Conservation (phyloP, 37 sponge, comb jelly and placozoan genomes). For the Halisarca cf. caerulea region DNA sequence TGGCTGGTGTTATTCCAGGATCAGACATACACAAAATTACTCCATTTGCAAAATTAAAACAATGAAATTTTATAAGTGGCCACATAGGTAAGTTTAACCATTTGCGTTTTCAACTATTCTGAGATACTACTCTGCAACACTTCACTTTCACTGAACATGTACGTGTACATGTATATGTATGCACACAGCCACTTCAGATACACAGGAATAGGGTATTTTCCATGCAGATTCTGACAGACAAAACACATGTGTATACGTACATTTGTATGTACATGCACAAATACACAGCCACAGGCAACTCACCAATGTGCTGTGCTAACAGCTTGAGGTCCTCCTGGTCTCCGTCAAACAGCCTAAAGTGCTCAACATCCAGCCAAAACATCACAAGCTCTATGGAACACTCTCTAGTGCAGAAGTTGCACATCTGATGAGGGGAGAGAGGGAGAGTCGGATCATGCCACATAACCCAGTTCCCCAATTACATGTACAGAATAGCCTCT, state of each 20-base stretch:
- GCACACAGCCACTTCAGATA: background rate
- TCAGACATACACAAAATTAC: too few relatives aligned
- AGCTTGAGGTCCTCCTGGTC: conserved; percentile 56
- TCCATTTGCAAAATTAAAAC: too few relatives aligned
- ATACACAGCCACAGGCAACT: background rate
- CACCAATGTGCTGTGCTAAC: conserved; percentile 65
- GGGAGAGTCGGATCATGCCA: too few relatives aligned
- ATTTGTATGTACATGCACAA: background rate
- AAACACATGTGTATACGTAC: background rate
- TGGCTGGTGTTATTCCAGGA: too few relatives aligned
- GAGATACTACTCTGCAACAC: too few relatives aligned
- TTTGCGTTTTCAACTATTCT: too few relatives aligned
- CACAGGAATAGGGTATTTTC: background rate
- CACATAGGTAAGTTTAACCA: too few relatives aligned
- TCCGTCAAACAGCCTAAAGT: conserved; percentile 69
- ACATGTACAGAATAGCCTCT: too few relatives aligned
- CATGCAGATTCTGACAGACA: background rate
- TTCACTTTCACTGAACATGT: background rate
- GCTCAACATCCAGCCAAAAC: conserved; percentile 78
- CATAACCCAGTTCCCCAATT: too few relatives aligned
- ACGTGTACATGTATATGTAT: background rate
- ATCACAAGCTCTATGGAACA: conserved; percentile 58
- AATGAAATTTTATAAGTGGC: too few relatives aligned
- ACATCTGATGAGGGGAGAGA: too few relatives aligned
- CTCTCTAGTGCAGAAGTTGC: conserved; percentile 51